These are phyloP conservation scores for Dromaius novaehollandiae DNA, from an alignment of 2,113 vertebrate genomes.

Conservation along the genomic window DNA sequence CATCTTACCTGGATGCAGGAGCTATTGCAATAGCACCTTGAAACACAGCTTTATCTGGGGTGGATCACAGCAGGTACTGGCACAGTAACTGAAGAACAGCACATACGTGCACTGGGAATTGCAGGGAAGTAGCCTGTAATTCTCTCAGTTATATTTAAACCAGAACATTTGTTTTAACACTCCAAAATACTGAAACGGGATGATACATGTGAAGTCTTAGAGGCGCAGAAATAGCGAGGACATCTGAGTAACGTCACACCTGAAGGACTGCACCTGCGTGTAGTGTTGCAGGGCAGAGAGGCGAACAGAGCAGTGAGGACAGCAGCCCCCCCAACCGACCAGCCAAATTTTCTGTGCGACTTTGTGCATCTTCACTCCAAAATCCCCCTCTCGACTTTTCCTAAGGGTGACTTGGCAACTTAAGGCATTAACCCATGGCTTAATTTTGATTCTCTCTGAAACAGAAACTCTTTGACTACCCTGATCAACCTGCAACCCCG, in stretches of 20 bases:
- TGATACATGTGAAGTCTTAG: background rate
- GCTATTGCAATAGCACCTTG: background rate
- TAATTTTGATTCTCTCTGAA: background rate
- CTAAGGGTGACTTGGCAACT: background rate
- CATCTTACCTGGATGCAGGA: background rate
- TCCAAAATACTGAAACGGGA: background rate
- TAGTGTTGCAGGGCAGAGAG: background rate
- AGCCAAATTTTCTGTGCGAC: background rate
- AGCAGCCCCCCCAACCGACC: background rate
- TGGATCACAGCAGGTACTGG: accelerated
- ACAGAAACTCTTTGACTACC: background rate
- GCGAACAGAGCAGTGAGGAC: background rate
- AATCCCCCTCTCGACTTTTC: background rate
- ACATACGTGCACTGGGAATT: background rate
- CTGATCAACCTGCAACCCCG: background rate
- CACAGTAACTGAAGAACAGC: background rate
- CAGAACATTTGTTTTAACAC: background rate
- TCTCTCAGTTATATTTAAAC: background rate
- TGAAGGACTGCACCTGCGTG: background rate
- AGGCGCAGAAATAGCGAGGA: background rate
- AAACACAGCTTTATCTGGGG: background rate
- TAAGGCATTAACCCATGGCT: background rate
- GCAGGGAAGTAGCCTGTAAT: background rate
- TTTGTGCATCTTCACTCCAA: background rate
- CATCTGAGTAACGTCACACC: background rate